phyloP scores from a whole-genome alignment of 2,113 vertebrate genomes.

The Myanophis thanlyinensis region DNA sequence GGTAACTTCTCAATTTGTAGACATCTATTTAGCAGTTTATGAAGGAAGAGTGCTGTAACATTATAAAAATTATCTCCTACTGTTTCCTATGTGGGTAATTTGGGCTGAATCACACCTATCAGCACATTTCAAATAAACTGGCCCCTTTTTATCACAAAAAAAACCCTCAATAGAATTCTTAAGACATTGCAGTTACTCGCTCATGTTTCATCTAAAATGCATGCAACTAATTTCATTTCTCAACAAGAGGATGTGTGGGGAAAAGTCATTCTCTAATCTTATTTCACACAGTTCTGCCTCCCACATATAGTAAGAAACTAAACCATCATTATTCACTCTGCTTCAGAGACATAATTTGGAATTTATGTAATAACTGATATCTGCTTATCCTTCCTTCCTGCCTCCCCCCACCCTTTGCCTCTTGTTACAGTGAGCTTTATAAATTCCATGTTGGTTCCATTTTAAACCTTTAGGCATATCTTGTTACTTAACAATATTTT shows the following conservation, averaged over 20 bases:
- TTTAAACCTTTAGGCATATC: background rate
- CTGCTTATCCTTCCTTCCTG: background rate
- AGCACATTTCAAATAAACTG: constrained; percentile 20
- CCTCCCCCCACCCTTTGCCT: background rate
- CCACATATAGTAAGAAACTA: background rate
- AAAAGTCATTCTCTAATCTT: constrained; percentile 21
- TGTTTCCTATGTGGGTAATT: constrained; percentile 25
- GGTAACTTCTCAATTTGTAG: background rate
- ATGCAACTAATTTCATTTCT: constrained; percentile 37
- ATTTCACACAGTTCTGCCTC: background rate
- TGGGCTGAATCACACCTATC: constrained; percentile 1
- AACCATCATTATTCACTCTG: constrained; percentile 15
- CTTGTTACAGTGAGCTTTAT: background rate
- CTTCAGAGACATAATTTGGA: background rate
- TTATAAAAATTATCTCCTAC: constrained; percentile 18
- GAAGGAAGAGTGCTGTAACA: background rate
- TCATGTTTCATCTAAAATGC: constrained; percentile 16
- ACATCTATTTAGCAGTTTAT: background rate
- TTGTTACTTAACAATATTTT: background rate
- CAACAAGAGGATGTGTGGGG: constrained; percentile 13
- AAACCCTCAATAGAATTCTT: constrained; percentile 14
- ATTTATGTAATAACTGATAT: background rate
- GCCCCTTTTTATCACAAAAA: constrained; percentile 9
- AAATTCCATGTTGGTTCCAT: background rate
- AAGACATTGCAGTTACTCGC: constrained; percentile 1